Evolutionary conservation across 1,140 invertebrate species (phyloP), one percentile per base, ranked within the genome.

Genomic region (Zaprionus ghesquierei): DNA sequence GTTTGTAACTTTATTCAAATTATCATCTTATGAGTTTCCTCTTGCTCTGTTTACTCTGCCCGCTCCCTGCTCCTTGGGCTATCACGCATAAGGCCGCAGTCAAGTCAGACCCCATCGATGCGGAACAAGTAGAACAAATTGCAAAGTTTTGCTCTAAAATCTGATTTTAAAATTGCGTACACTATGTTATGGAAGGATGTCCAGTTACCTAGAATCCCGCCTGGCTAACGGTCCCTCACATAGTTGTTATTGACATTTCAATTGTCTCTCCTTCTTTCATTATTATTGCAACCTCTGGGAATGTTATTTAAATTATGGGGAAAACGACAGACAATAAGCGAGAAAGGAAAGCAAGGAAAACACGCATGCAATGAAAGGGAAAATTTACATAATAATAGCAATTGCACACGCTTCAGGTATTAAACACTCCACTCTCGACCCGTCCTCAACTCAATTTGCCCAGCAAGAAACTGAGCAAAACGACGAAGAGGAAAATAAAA

Each of bases 371-470:
- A 51, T 81, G 78, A 69, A 81, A 78, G 70, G 75, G 66, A 72
- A 79, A 82, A 87, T 87, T 89, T 89, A 84, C 82, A 87, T 87
- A 87, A 87, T 89, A 87, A 87, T 89, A 89, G 76, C 75, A 79
- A 84, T 89, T 89, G 79, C 84, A 87, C 79, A 77, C 84, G 82
- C 76, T 82, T 89, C 82, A 89, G 84, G 82, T 89, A 87, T 79
- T 82, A 77, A 87, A 81, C 71, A 79, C 71, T 69, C 53, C 65
- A 41, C 54, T 65, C 63, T 46, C 41, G 68, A 68, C 25, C 56
- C 64, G 54, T 50, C 22, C 62, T 46, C 72, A 66, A 77, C 51
- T 73, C 76, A 64, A 84, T 84, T 81, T 81, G 62, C 65, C 62
- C 64, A 61, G 78, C 46, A 76, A 9, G 54, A 69, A 69, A 79